These are phyloP conservation scores for Boloria euphrosyne DNA, from an alignment of 2,888 invertebrate species.

Conservation along the genomic window DNA sequence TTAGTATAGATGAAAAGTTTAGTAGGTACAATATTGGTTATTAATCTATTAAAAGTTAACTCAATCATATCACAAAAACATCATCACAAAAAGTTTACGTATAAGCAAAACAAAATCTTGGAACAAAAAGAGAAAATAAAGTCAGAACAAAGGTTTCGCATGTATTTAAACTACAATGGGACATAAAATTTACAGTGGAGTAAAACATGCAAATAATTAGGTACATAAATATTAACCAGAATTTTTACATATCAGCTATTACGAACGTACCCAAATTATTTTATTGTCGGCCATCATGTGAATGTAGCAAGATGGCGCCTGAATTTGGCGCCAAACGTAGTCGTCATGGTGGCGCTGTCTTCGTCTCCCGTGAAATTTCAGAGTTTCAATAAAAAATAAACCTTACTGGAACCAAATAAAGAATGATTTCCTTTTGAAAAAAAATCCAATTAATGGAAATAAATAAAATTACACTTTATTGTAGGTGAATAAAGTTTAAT, in stretches of 20 bases:
- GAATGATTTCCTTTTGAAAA: constrained; percentile 10
- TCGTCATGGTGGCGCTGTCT: constrained; percentile 47
- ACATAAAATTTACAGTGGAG: not conserved
- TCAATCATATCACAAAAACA: no score
- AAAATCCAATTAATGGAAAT: constrained; percentile 17
- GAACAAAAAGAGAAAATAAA: no score
- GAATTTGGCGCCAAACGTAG: constrained; percentile 68
- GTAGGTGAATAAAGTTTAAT: constrained; percentile 19
- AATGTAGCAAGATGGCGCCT: constrained; percentile 67
- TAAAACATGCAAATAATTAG: constrained; percentile 3
- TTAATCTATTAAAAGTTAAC: no score
- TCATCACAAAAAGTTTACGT: no score
- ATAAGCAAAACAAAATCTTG: not conserved
- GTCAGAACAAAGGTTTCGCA: no score
- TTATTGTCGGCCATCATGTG: constrained; percentile 70
- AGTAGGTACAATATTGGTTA: no score
- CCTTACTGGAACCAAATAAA: constrained; percentile 32
- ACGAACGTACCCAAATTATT: constrained; percentile 59
- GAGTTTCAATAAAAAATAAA: constrained; percentile 37
- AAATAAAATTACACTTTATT: constrained; percentile 25
- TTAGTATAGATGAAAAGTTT: no score
- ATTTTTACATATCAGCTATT: constrained; percentile 37
- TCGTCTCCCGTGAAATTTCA: constrained; percentile 32
- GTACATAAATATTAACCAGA: constrained; percentile 31
- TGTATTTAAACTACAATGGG: not conserved